A percentile compares a stretch with the other conserved stretches of the same genome.
Evolutionary conservation across 2,113 vertebrate species (phyloP).

Genomic region (Microtus richardsoni): DNA sequence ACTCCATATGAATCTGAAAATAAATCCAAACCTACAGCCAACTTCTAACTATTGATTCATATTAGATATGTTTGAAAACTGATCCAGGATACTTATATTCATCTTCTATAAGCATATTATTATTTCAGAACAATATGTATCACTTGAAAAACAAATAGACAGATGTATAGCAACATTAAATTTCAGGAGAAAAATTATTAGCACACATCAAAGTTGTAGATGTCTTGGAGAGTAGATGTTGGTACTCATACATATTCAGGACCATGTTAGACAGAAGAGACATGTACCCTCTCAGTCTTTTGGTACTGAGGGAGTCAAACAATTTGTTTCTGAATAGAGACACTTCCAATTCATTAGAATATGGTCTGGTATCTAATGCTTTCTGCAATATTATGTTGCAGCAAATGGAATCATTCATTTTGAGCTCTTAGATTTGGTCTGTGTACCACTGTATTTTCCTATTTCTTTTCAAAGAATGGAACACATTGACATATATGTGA

Average conservation of each 20-base stretch:
- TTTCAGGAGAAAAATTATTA: background rate
- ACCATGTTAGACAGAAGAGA: background rate
- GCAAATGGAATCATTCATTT: background rate
- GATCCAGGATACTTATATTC: background rate
- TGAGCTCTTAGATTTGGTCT: slow-evolving; percentile 13
- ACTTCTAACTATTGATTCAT: background rate
- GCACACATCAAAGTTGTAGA: background rate
- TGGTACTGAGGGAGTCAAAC: background rate
- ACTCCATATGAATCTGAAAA: background rate
- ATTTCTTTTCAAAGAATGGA: background rate
- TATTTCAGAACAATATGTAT: slow-evolving; percentile 22
- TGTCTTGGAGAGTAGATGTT: background rate
- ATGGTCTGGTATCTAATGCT: background rate
- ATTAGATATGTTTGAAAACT: slow-evolving; percentile 16
- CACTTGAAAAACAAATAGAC: background rate
- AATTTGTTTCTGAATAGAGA: slow-evolving; percentile 23
- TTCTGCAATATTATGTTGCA: background rate
- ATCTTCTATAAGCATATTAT: slow-evolving; percentile 9
- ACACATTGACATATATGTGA: background rate
- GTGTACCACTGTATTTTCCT: background rate
- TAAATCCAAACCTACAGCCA: background rate
- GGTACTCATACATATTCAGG: background rate
- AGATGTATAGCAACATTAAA: background rate
- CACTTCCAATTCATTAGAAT: background rate
- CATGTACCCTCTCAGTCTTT: background rate